Conservation (phyloP, 2,113 vertebrate genomes). For the Prunella himalayana region DNA sequence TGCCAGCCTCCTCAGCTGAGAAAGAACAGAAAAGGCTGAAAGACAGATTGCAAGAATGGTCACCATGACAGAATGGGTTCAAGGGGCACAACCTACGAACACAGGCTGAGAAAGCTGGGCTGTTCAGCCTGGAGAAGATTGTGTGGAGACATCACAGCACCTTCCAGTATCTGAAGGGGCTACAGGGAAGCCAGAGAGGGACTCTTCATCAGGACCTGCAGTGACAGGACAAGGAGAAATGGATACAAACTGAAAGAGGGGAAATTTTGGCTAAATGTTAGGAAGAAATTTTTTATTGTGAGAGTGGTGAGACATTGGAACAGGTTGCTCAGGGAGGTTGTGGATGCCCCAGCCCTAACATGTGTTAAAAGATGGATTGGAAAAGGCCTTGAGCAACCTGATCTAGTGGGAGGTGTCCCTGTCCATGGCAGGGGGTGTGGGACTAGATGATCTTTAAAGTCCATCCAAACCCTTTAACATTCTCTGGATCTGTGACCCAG, state of each 20-base stretch:
- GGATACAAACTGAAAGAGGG: neutral
- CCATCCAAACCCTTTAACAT: too few species aligned
- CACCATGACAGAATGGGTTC: neutral
- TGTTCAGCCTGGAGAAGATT: neutral
- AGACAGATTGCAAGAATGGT: neutral
- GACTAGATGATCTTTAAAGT: neutral
- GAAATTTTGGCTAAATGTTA: neutral
- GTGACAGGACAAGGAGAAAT: neutral
- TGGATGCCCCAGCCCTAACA: neutral
- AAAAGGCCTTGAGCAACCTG: neutral
- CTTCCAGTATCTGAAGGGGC: neutral
- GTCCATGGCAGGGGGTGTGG: too few species aligned
- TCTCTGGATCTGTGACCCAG: neutral
- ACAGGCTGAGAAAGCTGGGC: neutral
- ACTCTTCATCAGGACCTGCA: neutral
- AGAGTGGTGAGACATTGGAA: neutral
- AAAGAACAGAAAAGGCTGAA: neutral
- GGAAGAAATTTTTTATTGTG: neutral
- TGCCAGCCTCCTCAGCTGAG: neutral
- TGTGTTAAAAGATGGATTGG: neutral
- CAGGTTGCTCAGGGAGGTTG: neutral
- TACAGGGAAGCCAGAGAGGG: neutral
- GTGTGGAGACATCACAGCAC: neutral
- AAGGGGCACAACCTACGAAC: rapidly evolving
- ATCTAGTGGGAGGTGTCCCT: neutral